phyloP scores from a whole-genome alignment of 2,888 invertebrate genomes.

The Hirtodrosophila trivittata region DNA sequence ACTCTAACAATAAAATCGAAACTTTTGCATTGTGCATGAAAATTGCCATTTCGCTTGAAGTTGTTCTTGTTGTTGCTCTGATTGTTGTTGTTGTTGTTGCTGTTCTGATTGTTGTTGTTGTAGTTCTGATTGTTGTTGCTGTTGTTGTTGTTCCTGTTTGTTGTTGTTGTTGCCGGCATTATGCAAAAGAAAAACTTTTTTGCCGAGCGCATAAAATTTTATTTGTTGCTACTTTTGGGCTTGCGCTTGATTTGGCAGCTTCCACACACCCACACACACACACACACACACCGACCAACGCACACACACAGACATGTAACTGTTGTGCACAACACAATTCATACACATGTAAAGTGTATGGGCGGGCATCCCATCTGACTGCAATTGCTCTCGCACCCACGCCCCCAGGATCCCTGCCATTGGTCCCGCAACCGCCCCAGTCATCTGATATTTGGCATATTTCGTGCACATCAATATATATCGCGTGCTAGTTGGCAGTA shows the following conservation, averaged over 20 bases:
- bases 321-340: conserved; percentile 21
- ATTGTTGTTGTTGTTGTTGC: conserved; percentile 33
- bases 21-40: conserved; percentile 75
- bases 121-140: conserved; percentile 10
- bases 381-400: conserved; percentile 18
- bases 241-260: conserved; percentile 76
- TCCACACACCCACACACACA: conserved; percentile 27
- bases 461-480: conserved; percentile 77
- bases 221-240: conserved; percentile 79
- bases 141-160: conserved; percentile 10
- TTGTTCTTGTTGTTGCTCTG: conserved; percentile 34
- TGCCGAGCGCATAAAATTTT: conserved; percentile 74
- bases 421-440: not conserved
- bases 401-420: not conserved
- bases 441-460: conserved; percentile 72
- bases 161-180: conserved; percentile 50
- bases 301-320: not conserved
- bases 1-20: conserved; percentile 72
- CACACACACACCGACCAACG: conserved; percentile 2
- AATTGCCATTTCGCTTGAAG: conserved; percentile 55
- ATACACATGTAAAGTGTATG: conserved; percentile 64
- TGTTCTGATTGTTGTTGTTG: conserved; percentile 6
- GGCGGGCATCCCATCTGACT: conserved; percentile 40
- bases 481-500: conserved; percentile 72
- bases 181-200: conserved; percentile 75